Base-by-base conservation (phyloP, 2,888 invertebrate species). In the Trachelus iudaicus region DNA sequence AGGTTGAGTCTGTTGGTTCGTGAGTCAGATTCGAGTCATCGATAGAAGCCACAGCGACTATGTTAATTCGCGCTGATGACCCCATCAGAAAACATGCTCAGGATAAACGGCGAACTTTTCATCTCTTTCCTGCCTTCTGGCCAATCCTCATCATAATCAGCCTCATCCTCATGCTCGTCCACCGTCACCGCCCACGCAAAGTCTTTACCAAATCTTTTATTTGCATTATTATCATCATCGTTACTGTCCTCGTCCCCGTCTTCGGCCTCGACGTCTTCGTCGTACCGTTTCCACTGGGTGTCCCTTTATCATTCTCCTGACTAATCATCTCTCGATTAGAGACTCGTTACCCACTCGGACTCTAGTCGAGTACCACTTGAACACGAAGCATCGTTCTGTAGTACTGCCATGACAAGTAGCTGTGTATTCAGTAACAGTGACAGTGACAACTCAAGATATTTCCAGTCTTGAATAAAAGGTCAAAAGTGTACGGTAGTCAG, bases 41-140 rank as follows among this genome's bases (percentile, higher is more conserved):
- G 68, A 33, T 23, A 87, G 86, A 86, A 88, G 87, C 87, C 85
- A 88, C 89, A 23, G 56, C 90, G 87, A 88, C 90, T 91, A 91
- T 91, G 91, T 90, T 91, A 73, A 68, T 77, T 81, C 82, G 80
- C 83, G 85, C 86, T 90, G 90, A 91, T 91, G 90, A 91, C 90
- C 90, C 90, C 90, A 90, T 91, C 90, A 90, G 87, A 84, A 87
- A 89, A 89, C 88, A 90, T 90, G 89, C 88, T 87, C 83, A 78
- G 73, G 73, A 56, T 69, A 37, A 37, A 34, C 34, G 73, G 37
- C 23, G 74, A 34, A 74, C 74, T 71, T 71, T 71, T 71, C 71
- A 34, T 71, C 33, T 71, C 31, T 71, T 71, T 34, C 71, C 71
- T 23, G 56, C 56, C 56, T 56, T 56, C 56, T 56, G 56, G 56